Evolutionary conservation across 2,888 invertebrate species (phyloP).

Genomic region (Balanococcus diminutus): DNA sequence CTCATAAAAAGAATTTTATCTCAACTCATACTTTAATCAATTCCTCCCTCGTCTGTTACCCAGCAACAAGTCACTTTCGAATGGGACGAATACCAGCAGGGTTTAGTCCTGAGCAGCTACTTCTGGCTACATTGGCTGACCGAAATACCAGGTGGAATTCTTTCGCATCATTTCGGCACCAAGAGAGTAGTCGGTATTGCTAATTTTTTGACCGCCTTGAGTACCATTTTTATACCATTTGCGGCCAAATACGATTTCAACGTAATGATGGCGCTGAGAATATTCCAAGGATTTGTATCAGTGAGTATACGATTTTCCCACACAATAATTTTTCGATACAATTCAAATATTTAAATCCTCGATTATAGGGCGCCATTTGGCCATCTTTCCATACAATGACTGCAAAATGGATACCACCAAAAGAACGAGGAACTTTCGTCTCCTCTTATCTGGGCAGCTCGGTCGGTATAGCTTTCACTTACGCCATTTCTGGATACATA

Average conservation of each 20-base stretch:
- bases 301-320: too few species aligned
- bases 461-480: conserved; percentile 71
- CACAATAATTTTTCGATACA: too few species aligned
- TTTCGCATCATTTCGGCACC: conserved; percentile 73
- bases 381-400: conserved; percentile 81
- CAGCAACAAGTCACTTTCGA: conserved; percentile 51
- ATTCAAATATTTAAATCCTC: neutral
- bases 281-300: conserved; percentile 72
- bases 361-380: conserved; percentile 69
- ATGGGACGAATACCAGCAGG: conserved; percentile 73
- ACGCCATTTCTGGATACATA: conserved; percentile 73
- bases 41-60: neutral
- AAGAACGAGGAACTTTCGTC: conserved; percentile 76
- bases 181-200: conserved; percentile 73
- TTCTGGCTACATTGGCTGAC: conserved; percentile 76
- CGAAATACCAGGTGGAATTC: conserved; percentile 74
- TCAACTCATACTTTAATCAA: neutral
- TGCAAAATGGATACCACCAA: conserved; percentile 81
- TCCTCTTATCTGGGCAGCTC: conserved; percentile 71
- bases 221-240: conserved; percentile 72
- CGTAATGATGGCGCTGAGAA: conserved; percentile 67
- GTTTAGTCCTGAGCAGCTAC: conserved; percentile 70
- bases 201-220: conserved; percentile 69
- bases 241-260: conserved; percentile 67
- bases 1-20: too few species aligned